Evolutionary conservation across 2,888 invertebrate species (phyloP).

Genomic region (Argyra leucocephala): DNA sequence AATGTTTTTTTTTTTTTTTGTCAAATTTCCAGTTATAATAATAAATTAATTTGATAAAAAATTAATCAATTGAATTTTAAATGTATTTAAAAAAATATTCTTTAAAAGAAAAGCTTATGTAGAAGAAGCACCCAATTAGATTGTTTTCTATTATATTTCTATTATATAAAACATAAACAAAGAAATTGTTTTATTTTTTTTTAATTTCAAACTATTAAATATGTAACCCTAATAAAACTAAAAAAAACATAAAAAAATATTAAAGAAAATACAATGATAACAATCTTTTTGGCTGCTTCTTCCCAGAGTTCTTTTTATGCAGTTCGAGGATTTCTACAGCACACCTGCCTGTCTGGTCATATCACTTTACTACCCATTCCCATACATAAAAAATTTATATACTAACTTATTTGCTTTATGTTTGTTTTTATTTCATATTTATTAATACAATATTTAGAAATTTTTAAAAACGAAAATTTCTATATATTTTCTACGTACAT

Average conservation of each 20-base stretch:
- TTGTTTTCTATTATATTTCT: background rate
- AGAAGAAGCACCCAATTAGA: conserved; percentile 8
- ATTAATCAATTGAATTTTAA: background rate
- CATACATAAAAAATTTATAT: conserved; percentile 31
- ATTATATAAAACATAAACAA: background rate
- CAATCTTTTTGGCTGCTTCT: conserved; percentile 41
- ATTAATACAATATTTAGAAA: too few relatives aligned
- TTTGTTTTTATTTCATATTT: too few relatives aligned
- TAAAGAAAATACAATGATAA: background rate
- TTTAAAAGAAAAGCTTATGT: background rate
- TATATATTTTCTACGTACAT: too few relatives aligned
- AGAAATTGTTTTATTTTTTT: too few relatives aligned
- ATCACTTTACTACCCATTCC: conserved; percentile 63
- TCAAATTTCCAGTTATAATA: too few relatives aligned
- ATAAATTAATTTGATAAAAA: background rate
- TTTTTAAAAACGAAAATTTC: too few relatives aligned
- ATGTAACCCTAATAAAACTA: too few relatives aligned
- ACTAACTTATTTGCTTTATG: background rate
- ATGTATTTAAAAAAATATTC: background rate
- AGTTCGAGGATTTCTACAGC: conserved; percentile 45
- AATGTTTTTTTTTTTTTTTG: background rate
- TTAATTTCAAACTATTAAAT: background rate
- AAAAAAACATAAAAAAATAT: background rate
- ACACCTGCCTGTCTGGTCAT: conserved; percentile 57
- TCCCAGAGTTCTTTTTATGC: conserved; percentile 41